Percentiles rank a stretch among this genome's conserved stretches.
Conservation (phyloP, 1,140 invertebrate species). For the Cryptotermes secundus region DNA sequence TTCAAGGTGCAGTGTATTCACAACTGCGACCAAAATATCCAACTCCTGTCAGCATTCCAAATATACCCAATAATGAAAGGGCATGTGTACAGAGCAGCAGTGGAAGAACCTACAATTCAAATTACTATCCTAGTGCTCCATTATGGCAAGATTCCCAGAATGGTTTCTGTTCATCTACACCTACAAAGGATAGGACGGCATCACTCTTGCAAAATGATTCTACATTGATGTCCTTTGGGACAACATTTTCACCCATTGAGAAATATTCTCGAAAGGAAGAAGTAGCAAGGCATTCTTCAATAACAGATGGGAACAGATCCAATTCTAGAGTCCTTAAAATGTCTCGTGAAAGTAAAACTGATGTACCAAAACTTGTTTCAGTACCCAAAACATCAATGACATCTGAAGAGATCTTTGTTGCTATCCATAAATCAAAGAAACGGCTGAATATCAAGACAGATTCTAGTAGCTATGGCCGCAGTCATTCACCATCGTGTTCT, state of each 20-base stretch:
- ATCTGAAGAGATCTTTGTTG: constrained; percentile 72
- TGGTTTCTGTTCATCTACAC: constrained; percentile 22
- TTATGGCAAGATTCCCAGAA: not conserved
- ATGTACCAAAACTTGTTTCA: constrained; percentile 25
- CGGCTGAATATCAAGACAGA: constrained; percentile 62
- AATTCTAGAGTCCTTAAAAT: not conserved
- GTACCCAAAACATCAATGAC: constrained; percentile 67
- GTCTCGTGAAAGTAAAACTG: not conserved
- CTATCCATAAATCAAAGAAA: constrained; percentile 76
- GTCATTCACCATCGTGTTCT: constrained; percentile 54
- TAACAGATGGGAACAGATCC: not conserved
- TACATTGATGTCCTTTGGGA: not conserved
- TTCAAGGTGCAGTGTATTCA: not conserved
- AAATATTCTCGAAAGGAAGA: not conserved
- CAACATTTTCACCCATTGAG: constrained; percentile 11
- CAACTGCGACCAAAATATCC: not conserved
- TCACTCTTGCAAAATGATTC: not conserved
- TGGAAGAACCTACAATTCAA: not conserved
- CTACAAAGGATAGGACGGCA: not conserved
- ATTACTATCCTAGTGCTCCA: not conserved
- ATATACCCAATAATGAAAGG: not conserved
- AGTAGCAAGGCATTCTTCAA: not conserved
- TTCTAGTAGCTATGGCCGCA: constrained; percentile 43
- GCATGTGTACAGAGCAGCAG: not conserved
- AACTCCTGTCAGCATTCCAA: constrained; percentile 21